Evolutionary conservation across 2,113 vertebrate genomes (phyloP), one percentile per base, ranked within the genome.

Genomic region (Malurus melanocephalus): DNA sequence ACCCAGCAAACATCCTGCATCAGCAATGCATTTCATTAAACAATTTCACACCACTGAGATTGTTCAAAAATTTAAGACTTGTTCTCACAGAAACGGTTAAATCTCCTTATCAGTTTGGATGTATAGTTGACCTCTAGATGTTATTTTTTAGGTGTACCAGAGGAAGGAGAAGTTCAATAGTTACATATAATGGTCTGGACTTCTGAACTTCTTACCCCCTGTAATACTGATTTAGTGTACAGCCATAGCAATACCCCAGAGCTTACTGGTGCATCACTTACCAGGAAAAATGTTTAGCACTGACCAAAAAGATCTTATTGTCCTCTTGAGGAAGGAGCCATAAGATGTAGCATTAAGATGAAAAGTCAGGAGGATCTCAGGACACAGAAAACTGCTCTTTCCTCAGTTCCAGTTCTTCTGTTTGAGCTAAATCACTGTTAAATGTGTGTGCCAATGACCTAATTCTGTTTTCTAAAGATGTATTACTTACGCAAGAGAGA

Each of bases 401-500:
- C 32, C 77, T 85, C 38, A 85, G 62, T 81, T 94, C 66, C 75
- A 88, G 35, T 66, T 83, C 82, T 73, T 95, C 91, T 80, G 73
- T 80, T 92, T 87, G 80, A 93, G 85, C 68, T 86, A 92, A 93
- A 81, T 92, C 71, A 80, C 67, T 90, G 85, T 90, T 88, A 94
- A 94, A 92, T 86, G 6, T 43, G 21, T 69, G 33, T 59, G 42
- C 74, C 85, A 94, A 92, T 94, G 85, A 94, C 94, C 90, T 94
- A 87, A 94, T 94, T 95, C 79, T 91, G 46, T 92, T 94, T 94
- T 93, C 80, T 88, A 95, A 88, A 92, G 89, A 91, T 68, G 38
- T 71, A 92, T 96, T 94, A 95, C 83, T 95, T 88, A 94, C 45
- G 30, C 91, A 94, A 89, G 90, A 94, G 33, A 94, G 83, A 91